phyloP scores from a whole-genome alignment of 2,797 vertebrate species.

The Crypturellus tataupa region DNA sequence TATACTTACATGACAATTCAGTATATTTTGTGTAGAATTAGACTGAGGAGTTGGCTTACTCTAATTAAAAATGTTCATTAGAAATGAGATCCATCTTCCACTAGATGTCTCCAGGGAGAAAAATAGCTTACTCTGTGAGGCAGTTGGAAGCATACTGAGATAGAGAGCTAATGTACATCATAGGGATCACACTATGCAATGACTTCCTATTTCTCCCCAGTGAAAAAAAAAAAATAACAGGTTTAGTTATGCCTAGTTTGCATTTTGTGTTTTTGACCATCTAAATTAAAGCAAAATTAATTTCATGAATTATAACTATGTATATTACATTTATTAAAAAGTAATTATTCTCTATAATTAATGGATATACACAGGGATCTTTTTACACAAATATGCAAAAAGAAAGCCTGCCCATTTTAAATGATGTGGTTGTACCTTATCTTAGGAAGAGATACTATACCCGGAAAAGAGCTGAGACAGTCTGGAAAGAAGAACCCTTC shows the following conservation, averaged over 20 bases:
- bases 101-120: not conserved
- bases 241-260: not conserved
- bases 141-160: not conserved
- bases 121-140: not conserved
- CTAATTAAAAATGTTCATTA: not conserved
- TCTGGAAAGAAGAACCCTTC: slow-evolving; percentile 72
- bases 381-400: not conserved
- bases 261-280: too few species aligned
- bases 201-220: not conserved
- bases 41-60: not conserved
- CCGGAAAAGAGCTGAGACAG: slow-evolving; percentile 85
- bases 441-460: slow-evolving; percentile 64
- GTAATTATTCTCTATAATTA: not conserved
- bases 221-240: not conserved
- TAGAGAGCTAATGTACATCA: not conserved
- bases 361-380: not conserved
- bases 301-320: not conserved
- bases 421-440: not conserved
- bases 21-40: not conserved
- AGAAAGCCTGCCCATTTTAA: not conserved
- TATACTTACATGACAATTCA: not conserved
- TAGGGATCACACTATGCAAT: not conserved
- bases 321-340: not conserved
- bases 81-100: not conserved
- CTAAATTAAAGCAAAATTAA: not conserved